phyloP scores from a whole-genome alignment of 2,888 invertebrate genomes.

The Dione juno region DNA sequence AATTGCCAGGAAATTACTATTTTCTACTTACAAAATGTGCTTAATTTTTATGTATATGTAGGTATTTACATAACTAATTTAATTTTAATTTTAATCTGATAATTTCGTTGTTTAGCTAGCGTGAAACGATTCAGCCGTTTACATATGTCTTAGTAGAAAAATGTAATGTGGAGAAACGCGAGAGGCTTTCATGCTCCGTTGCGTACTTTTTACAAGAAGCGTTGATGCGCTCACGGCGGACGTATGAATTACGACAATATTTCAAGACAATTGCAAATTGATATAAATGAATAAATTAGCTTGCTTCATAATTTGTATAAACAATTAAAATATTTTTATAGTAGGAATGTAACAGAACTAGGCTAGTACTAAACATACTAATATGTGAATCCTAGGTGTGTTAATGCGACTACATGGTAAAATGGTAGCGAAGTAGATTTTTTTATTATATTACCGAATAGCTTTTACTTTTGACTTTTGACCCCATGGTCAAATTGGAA shows the following conservation, averaged over 20 bases:
- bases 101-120: constrained; percentile 55
- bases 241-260: neutral
- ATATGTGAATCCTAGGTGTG: no score
- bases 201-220: constrained; percentile 62
- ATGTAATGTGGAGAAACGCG: constrained; percentile 79
- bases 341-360: neutral
- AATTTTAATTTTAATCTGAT: constrained; percentile 32
- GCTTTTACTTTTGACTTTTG: no score
- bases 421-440: no score
- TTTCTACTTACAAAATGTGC: neutral
- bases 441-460: no score
- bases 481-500: no score
- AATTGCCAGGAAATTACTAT: neutral
- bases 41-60: constrained; percentile 17
- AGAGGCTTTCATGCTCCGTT: constrained; percentile 68
- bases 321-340: neutral
- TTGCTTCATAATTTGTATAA: neutral
- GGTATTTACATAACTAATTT: constrained; percentile 23
- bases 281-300: neutral
- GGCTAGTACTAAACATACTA: no score
- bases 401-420: no score
- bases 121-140: constrained; percentile 67
- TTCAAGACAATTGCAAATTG: constrained; percentile 9
- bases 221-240: constrained; percentile 43
- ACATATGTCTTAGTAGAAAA: constrained; percentile 77